Base-by-base conservation (phyloP, 1,140 invertebrate genomes). In the Trachymyrmex septentrionalis region DNA sequence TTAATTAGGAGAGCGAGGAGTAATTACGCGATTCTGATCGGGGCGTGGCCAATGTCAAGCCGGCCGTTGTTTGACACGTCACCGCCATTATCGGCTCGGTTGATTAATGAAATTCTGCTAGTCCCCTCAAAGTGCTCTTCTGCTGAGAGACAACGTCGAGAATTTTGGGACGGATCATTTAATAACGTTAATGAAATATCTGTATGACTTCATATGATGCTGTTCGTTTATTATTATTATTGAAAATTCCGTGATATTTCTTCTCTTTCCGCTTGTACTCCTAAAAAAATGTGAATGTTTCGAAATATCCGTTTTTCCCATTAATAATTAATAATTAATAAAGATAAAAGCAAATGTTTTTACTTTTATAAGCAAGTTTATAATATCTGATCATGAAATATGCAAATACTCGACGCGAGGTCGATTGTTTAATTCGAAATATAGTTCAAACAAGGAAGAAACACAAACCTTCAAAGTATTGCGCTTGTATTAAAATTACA, bases 51-150 rank as follows among this genome's bases (percentile, higher is more conserved):
- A 82, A 82, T 82, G 69, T 57, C 67, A 72, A 82, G 55, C 80
- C 87, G 86, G 77, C 78, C 80, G 87, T 85, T 87, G 87, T 87
- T 85, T 66, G 53, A 50, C 73, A 48, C 38, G 67, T 80, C 86
- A 34, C 64, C 75, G 21, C 50, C 66, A 76, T 73, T 87, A 88
- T 78, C n/a, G 73, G 59, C n/a, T 57, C 24, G 66, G 72, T 86
- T 88, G 72, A 86, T 86, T 88, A 81, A 86, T 75, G 69, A 86
- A 81, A 88, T 86, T 73, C 55, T 71, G 77, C 5, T 57, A 21
- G 71, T 24, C 19, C 80, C 24, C 80, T 82, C 67, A 82, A 73
- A 82, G 53, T 61, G 80, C 80, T 82, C 67, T 82, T 82, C 67
- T 19, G 67, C 16, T 57, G 50, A 72, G 27, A 71, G 67, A 73